Conservation (phyloP, 2,888 invertebrate species). For the Stomorhina lunata region DNA sequence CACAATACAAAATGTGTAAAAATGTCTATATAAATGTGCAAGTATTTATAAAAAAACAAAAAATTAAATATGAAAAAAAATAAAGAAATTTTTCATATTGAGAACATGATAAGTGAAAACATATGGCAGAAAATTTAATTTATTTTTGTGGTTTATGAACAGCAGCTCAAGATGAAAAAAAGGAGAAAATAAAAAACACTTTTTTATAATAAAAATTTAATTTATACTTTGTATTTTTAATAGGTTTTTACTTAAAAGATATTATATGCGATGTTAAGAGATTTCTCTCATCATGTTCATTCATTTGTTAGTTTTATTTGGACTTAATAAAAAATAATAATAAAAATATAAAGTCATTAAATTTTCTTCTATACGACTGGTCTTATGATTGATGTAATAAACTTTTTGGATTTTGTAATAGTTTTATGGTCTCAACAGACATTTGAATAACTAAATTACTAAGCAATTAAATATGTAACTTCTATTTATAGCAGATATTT, state of each 20-base stretch:
- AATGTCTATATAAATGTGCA: background rate
- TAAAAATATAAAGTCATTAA: background rate
- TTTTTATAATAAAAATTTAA: conserved; percentile 12
- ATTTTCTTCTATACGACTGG: conserved; percentile 1
- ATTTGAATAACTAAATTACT: too few species aligned
- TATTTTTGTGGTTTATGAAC: conserved; percentile 54
- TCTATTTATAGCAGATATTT: too few species aligned
- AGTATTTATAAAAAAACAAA: background rate
- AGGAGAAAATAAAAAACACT: background rate
- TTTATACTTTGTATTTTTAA: conserved; percentile 2
- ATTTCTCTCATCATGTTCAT: background rate
- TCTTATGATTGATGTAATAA: conserved; percentile 36
- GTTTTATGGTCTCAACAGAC: conserved; percentile 1
- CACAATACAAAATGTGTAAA: background rate
- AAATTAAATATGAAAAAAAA: background rate
- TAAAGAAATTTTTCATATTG: conserved; percentile 39
- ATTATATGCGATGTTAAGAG: background rate
- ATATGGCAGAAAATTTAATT: conserved; percentile 60
- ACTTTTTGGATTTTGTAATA: background rate
- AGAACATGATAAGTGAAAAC: conserved; percentile 64
- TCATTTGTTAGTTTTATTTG: background rate
- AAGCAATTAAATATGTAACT: too few species aligned
- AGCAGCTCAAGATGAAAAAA: background rate
- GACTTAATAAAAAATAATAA: background rate
- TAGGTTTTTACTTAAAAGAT: background rate